Base-by-base conservation (phyloP, 1,140 invertebrate genomes). In the Neodiprion virginianus region DNA sequence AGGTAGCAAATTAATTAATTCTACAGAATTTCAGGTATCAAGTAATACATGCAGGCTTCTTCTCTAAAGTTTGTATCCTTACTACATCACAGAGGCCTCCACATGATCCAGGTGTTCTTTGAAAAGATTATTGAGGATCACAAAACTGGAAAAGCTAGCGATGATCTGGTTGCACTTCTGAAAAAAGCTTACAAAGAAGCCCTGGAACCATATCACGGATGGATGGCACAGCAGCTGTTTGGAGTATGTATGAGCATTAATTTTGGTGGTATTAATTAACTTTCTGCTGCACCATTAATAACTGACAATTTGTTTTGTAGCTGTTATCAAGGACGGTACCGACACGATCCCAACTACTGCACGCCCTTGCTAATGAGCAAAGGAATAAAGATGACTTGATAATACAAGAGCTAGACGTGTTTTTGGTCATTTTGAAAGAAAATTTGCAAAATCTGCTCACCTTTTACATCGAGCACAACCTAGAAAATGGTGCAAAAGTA, bases 191-290 rank as follows among this genome's bases (percentile, higher is more conserved):
- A 94, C 83, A 88, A 91, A 78, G 89, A 91, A 73, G 89, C 91
- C 73, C 83, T 94, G 61, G 91, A 92, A 82, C 88, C 87, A 50
- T 92, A 92, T 82, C 93, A 94, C 78, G 91, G 90, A 71, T 94
- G 92, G 92, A 87, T 93, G 80, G 90, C 91, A 11, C 91, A 92
- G 80, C 90, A 93, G 85, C 82, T 93, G 14, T 93, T 93, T 85
- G 82, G 83, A 75, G 93, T 93, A 90, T 87, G 88, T 85, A 69
- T 74, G 40, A 28, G 53, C n/a, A 17, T 72, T 74, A 14, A 48
- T 74, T 74, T 61, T 50, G 50, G 68, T 70, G 50, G 70, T 12
- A 67, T 66, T n/a, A 17, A 53, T 69, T 48, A 23, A 28, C 48
- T 47, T 67, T 7, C 66, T 23, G 53, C 69, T 76, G 68, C 5